These are phyloP conservation scores for Propithecus deckenii DNA, from an alignment of 2,797 vertebrate species.

Conservation along the genomic window DNA sequence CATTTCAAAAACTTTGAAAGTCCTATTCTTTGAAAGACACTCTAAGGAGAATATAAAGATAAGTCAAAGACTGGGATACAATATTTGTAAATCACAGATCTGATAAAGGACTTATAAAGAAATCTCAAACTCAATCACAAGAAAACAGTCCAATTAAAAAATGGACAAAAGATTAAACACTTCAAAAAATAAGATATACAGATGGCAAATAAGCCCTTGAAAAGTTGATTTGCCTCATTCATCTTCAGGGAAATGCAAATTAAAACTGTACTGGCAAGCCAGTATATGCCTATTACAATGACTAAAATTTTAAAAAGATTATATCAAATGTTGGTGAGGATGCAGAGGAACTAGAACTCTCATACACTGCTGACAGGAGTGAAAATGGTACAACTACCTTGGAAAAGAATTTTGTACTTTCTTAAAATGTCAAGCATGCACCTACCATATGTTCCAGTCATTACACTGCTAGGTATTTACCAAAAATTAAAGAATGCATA, in stretches of 20 bases:
- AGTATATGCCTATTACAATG: neutral
- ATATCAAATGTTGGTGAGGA: neutral
- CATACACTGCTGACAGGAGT: neutral
- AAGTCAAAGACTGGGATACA: neutral
- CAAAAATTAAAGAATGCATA: slow-evolving; percentile 15
- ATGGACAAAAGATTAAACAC: neutral
- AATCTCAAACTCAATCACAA: neutral
- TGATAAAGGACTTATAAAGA: slow-evolving; percentile 9
- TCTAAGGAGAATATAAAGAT: neutral
- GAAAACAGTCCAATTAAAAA: neutral
- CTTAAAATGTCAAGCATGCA: neutral
- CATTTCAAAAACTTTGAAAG: neutral
- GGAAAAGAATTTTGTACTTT: neutral
- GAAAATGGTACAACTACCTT: neutral
- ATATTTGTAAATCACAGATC: neutral
- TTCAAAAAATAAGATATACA: neutral
- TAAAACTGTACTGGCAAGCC: neutral
- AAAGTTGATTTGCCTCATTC: neutral
- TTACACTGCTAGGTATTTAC: neutral
- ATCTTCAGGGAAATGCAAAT: neutral
- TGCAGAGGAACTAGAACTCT: neutral
- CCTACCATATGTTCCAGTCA: neutral
- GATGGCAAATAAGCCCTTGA: neutral
- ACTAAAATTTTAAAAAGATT: neutral
- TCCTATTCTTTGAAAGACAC: neutral